Evolutionary conservation across 2,888 invertebrate species (phyloP), one percentile per base, ranked within the genome.

Genomic region (Gisinianus flammeolus): DNA sequence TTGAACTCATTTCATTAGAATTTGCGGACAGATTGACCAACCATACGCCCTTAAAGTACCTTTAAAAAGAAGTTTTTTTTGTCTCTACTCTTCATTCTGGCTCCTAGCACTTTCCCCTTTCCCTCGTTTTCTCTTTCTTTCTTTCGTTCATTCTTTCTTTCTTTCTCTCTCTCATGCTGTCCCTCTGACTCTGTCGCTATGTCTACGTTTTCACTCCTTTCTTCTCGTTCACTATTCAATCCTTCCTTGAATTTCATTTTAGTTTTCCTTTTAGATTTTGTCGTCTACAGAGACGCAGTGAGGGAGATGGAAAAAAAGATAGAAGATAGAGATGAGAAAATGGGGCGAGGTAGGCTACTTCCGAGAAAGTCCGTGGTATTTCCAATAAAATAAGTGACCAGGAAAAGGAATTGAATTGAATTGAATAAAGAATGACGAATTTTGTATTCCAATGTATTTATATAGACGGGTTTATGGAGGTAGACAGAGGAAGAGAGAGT

Each of bases 381-480:
- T 62, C 62, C 62, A 62, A 62, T 62, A 62, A 62, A 62, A 62
- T 62, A 62, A 62, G 62, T 62, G 62, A 58, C 56, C 62, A 62
- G 56, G 22, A 62, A 62, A 62, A 26, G 62, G 62, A 62, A 62
- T 62, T 62, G 62, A 62, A 62, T 62, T 26, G 62, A 62, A 62
- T 62, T 28, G 62, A 62, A 62, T 62, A 62, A 62, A 62, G 62
- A 62, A 62, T 62, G 62, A 62, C 62, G 62, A 62, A 62, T 62
- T 62, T 62, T 26, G 12, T 62, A 62, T 62, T 62, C 62, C 62
- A 26, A 28, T 26, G 62, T 26, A 62, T 62, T 62, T 62, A 62
- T 62, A 62, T 44, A 44, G n/a, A n/a, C n/a, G 19, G 44, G 44
- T 44, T 44, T 44, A 44, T 44, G 44, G 44, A 44, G 44, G 44